Evolutionary conservation across 2,113 vertebrate species (phyloP).

Genomic region (Regulus satrapa): DNA sequence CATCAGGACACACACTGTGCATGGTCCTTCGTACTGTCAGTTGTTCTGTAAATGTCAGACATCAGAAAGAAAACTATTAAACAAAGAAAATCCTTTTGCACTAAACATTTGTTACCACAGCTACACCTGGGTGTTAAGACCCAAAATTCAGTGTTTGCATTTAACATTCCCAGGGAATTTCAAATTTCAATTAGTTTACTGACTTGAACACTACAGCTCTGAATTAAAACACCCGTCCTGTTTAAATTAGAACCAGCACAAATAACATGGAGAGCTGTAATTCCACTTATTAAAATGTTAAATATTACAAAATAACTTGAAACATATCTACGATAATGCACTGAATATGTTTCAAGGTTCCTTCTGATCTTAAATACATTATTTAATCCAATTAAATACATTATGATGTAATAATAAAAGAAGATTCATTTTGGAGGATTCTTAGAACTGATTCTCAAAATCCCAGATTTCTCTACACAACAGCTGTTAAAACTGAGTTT

Average conservation of each 20-base stretch:
- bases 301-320: not conserved
- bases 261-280: not conserved
- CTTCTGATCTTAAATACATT: not conserved
- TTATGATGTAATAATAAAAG: not conserved
- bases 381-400: not conserved
- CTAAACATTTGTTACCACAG: not conserved
- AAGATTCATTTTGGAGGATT: not conserved
- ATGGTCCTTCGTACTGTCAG: constrained; percentile 1
- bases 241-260: not conserved
- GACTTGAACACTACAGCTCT: not conserved
- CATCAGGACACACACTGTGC: not conserved
- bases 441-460: not conserved
- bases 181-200: not conserved
- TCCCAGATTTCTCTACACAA: not conserved
- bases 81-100: not conserved
- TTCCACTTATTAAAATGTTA: not conserved
- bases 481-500: not conserved
- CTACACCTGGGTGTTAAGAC: not conserved
- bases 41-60: constrained; percentile 47
- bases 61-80: not conserved
- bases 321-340: not conserved
- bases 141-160: not conserved
- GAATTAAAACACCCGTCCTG: not conserved
- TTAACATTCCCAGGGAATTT: not conserved
- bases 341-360: not conserved